Evolutionary conservation across 2,797 vertebrate species (phyloP).

Genomic region (Neoniphon sammara): DNA sequence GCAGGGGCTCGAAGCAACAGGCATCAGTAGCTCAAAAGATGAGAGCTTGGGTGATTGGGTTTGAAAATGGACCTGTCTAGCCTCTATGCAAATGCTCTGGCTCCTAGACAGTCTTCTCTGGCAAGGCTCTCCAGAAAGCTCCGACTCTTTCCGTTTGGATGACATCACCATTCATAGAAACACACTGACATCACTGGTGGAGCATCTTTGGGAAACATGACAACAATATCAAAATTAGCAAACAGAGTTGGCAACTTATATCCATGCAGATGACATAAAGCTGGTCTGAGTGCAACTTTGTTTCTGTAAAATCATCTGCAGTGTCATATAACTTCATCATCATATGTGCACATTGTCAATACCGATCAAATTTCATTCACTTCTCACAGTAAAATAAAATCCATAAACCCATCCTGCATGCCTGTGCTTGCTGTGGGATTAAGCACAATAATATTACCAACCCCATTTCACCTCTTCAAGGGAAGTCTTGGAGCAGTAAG

Average conservation of each 20-base stretch:
- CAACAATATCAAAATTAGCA: conserved; percentile 32
- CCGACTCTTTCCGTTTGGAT: conserved; percentile 54
- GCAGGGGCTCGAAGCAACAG: conserved; percentile 71
- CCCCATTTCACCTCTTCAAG: conserved; percentile 61
- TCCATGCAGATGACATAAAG: not conserved
- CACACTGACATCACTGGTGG: conserved; percentile 48
- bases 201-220: conserved; percentile 41
- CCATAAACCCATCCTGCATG: conserved; percentile 35
- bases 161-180: conserved; percentile 64
- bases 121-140: conserved; percentile 57
- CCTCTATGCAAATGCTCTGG: conserved; percentile 83
- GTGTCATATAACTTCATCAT: conserved; percentile 11
- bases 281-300: conserved; percentile 25
- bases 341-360: conserved; percentile 40
- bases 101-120: conserved; percentile 76
- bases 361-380: conserved; percentile 24
- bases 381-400: not conserved
- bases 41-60: conserved; percentile 75
- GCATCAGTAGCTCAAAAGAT: conserved; percentile 60
- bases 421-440: conserved; percentile 46
- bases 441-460: conserved; percentile 50
- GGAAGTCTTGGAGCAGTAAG: conserved; percentile 77
- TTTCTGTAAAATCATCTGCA: not conserved
- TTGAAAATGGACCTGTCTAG: conserved; percentile 81
- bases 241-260: conserved; percentile 30